phyloP scores from a whole-genome alignment of 2,113 vertebrate species.

The Syrmaticus mikado region DNA sequence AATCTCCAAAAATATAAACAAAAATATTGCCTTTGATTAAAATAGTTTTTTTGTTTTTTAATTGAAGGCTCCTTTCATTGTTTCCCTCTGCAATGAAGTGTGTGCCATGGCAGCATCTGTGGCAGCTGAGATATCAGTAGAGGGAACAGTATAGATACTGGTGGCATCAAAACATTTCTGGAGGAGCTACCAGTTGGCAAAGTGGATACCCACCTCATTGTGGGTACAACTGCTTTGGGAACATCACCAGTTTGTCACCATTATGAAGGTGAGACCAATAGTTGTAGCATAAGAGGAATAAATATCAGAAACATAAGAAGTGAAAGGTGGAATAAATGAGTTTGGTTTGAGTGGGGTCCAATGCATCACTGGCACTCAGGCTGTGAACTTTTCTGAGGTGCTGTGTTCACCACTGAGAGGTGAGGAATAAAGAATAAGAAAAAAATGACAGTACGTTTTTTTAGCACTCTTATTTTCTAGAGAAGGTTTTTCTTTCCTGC shows the following conservation, averaged over 20 bases:
- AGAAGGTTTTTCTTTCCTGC: not conserved
- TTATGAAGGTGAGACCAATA: not conserved
- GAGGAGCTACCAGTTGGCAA: not conserved
- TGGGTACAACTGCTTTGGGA: not conserved
- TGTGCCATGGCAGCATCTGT: not conserved
- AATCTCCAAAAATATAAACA: not conserved
- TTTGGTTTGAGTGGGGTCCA: not conserved
- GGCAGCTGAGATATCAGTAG: not conserved
- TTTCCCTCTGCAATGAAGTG: not conserved
- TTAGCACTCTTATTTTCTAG: not conserved
- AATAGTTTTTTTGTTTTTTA: not conserved
- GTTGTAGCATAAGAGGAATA: not conserved
- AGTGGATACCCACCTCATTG: not conserved
- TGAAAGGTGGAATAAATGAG: not conserved
- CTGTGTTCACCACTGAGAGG: not conserved
- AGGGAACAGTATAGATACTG: not conserved
- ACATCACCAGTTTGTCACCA: not conserved
- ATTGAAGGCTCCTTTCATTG: not conserved
- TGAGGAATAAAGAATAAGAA: not conserved
- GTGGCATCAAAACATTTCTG: not conserved
- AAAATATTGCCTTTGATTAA: not conserved
- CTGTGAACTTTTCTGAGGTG: not conserved
- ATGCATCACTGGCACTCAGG: not conserved
- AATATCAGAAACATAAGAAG: not conserved
- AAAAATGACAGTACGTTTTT: not conserved